Evolutionary conservation across 2,797 vertebrate species (phyloP), one percentile per base, ranked within the genome.

Genomic region (Pelobates cultripes): DNA sequence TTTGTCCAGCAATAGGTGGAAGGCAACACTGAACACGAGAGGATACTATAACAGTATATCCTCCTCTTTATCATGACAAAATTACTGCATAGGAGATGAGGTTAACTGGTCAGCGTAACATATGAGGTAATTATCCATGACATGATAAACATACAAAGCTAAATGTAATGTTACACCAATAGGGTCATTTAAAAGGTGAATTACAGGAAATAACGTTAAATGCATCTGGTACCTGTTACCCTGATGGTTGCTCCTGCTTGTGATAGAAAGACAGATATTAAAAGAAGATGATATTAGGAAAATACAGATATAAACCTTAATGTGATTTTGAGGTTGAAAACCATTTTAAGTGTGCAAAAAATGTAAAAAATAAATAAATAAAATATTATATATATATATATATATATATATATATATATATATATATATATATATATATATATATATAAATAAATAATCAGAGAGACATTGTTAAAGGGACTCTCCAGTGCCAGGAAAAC

Each of bases 181-280:
- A 77, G 64, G 85, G 87, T 47, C 84, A 10, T 67, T 73, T 81
- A 73, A 94, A 57, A 91, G 51, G 93, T 90, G 90, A 86, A 93
- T 91, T 91, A 95, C 90, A 89, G 89, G 91, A 64, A 95, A 91
- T 88, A 92, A 43, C 84, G 87, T 93, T 91, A 96, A 95, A 93
- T 77, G 70, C 90, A 87, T 94, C 85, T 95, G 92, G 92, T 99
- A 99, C 98, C 97, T 99, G 95, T 98, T 95, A 98, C 95, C 97
- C 98, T 97, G 96, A 97, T 12, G 97, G 94, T 93, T 97, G 97
- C 95, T 99, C 97, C 97, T 95, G 98, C 97, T 98, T 97, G 94
- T 94, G 94, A 94, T 92, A 96, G 89, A 94, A 92, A 94, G 92
- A 97, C 87, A 97, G 93, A 97, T 88, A 97, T 90, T 89, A 93